Base-by-base conservation (phyloP, 37 sponge, comb jelly and placozoan species). In the Petrosia ficiformis region DNA sequence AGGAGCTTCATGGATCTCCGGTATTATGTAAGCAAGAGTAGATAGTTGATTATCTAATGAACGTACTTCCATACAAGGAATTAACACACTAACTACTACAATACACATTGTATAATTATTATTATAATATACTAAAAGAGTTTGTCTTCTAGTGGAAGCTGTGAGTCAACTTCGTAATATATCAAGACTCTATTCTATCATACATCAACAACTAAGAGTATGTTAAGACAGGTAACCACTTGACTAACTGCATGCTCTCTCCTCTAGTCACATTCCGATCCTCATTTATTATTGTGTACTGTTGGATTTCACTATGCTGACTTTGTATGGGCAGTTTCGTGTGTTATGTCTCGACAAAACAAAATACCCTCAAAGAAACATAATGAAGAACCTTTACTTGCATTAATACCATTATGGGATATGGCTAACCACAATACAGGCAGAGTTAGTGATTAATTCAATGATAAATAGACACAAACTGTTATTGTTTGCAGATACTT, bases 351-450 rank as follows among this genome's bases (percentile, higher is more conserved):
- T 2, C 80, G 93, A 4, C 89, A 87, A 78, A 92, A 92, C 70
- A 81, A 87, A 48, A 81, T 92, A 1, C 82, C 87, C 3, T 52
- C 4, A 2, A 75, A 38, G 1, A 11, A 6, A 1, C 54, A 19
- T 48, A 19, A 48, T 48, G 48, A 44, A 42, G 32, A n/a, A 8
- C 24, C 29, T 29, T 31, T 59, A 1, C 82, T 87, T 28, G 88
- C 85, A 34, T 84, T 92, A 31, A 84, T 92, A 28, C 93, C 93
- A 14, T 67, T 84, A 42, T 92, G 93, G 93, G 93, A 92, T 77
- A 54, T 92, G 81, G 80, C 77, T 63, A 92, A 92, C 66, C 93
- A 92, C 65, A 42, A 39, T 10, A 38, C 5, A 10, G 48, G 73
- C 5, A 48, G 40, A 16, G 56, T 72, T 16, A 32, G 69, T 6